phyloP scores from a whole-genome alignment of 53 echinoderm and acorn worm species.

The Antedon mediterranea region DNA sequence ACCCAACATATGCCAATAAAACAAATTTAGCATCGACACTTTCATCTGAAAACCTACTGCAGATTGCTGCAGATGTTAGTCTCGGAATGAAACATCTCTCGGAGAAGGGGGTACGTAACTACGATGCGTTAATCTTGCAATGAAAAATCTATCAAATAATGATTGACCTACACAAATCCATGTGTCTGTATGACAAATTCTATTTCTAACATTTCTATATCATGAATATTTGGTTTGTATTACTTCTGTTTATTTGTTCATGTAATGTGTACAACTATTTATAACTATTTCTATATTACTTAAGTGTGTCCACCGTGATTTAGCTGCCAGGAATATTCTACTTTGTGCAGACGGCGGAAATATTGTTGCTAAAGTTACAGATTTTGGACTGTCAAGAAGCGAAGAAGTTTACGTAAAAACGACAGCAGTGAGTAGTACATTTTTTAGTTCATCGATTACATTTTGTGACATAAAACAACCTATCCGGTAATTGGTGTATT shows the following conservation, averaged over 20 bases:
- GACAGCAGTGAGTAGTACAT: slow-evolving; percentile 67
- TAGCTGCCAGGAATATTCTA: slow-evolving; percentile 82
- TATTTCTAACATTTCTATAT: too few species aligned
- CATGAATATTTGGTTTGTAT: too few species aligned
- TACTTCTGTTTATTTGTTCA: too few species aligned
- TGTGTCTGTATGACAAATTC: too few species aligned
- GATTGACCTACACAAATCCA: too few species aligned
- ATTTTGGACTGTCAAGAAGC: slow-evolving; percentile 88
- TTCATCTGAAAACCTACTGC: neutral
- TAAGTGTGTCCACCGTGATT: slow-evolving; percentile 91
- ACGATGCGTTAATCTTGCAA: too few species aligned
- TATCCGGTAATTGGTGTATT: too few species aligned
- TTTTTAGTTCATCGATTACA: neutral
- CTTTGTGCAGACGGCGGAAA: slow-evolving; percentile 37
- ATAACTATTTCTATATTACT: too few species aligned
- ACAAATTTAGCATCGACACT: slow-evolving; percentile 7
- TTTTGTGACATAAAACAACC: too few species aligned
- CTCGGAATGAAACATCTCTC: neutral
- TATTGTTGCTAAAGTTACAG: slow-evolving; percentile 83
- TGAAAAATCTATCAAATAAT: too few species aligned
- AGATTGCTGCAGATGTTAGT: neutral
- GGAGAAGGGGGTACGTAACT: neutral
- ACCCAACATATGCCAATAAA: slow-evolving; percentile 50
- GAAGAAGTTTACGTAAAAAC: slow-evolving; percentile 98
- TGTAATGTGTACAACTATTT: too few species aligned